Base-by-base conservation (phyloP, 35 echinoderm and acorn worm species). In the Holothuria glaberrima region DNA sequence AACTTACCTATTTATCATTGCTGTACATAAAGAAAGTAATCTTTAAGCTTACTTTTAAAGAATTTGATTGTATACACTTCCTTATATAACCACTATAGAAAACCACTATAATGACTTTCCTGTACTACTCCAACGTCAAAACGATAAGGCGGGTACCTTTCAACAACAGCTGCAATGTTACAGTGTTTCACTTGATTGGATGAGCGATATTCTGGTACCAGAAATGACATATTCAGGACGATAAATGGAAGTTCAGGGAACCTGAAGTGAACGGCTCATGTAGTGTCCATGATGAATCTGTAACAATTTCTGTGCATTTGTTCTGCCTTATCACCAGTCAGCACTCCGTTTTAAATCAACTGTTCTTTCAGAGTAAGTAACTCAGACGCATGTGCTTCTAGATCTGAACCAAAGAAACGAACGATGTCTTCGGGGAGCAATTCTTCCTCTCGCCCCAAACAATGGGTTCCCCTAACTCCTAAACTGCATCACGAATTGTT, bases 151-250 rank as follows among this genome's bases (percentile, higher is more conserved):
- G 61, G 12, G 63, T 14, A 66, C 63, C 63, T 66, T 66, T 66
- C 63, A 66, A 29, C 63, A 66, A 66, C 63, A 66, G 63, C 63
- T 66, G 63, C 63, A 66, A 66, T 66, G 36, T 75, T 45, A 35
- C 71, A 67, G 21, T 67, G 21, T 30, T 67, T 67, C 63, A 75
- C 71, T 75, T 75, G 71, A 45, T 45, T 32, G 71, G 71, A 75
- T 75, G 71, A 32, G 30, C 71, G 71, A 45, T 75, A 75, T 75
- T 75, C 71, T 45, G 71, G 71, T 0, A 75, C 71, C 71, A 75
- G 27, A 45, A 75, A 75, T 75, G 71, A 32, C 71, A 45, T 35
- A 45, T 33, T 75, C 29, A 13, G 29, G 30, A 75, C 71, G 36
- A 33, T 28, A 75, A 75, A 75, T 12, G 21, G 71, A 32, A 75